Evolutionary conservation across 2,888 invertebrate species (phyloP), one percentile per base, ranked within the genome.

Genomic region (Cheilosia scutellata): DNA sequence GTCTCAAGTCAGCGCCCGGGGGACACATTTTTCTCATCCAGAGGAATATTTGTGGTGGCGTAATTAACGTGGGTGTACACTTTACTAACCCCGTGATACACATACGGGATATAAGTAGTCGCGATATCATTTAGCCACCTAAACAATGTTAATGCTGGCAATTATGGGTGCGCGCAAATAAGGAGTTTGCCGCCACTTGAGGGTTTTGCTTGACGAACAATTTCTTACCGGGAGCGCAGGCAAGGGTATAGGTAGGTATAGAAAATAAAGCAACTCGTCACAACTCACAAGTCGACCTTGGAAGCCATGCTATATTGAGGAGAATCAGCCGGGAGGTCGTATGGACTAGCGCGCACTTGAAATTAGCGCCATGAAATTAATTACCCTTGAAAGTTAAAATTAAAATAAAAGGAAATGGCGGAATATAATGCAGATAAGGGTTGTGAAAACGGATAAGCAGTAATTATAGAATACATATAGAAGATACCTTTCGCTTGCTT

Each of bases 341-440:
- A 80, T 79, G 84, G 79, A 75, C 75, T 76, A 58, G 79, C 79
- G 79, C 75, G 84, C 58, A 71, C 79, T 80, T 84, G 70, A 84
- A 80, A 70, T 60, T 65, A 79, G 66, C 75, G 55, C 60, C 60
- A 49, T 70, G 71, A 71, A 78, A 79, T 84, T 84, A 84, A 84
- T 84, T 84, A 80, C 42, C 70, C 75, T 71, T 80, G 71, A 76
- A 84, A 77, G 77, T 72, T 72, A 11, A 63, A 74, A 74, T n/a
- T 40, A 25, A 57, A 70, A n/a, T 40, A 25, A 57, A 70, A n/a
- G n/a, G 57, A 75, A 57, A 75, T n/a, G 57, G 29, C 40, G 42
- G 27, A 44, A 29, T 25, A 40, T 11, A 29, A 7, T 3, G 71
- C 29, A 11, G 40, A 51, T 62, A 58, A 25, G 31, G 11, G 37